Conservation (phyloP, 2,888 invertebrate species). For the Calameuta filiformis region DNA sequence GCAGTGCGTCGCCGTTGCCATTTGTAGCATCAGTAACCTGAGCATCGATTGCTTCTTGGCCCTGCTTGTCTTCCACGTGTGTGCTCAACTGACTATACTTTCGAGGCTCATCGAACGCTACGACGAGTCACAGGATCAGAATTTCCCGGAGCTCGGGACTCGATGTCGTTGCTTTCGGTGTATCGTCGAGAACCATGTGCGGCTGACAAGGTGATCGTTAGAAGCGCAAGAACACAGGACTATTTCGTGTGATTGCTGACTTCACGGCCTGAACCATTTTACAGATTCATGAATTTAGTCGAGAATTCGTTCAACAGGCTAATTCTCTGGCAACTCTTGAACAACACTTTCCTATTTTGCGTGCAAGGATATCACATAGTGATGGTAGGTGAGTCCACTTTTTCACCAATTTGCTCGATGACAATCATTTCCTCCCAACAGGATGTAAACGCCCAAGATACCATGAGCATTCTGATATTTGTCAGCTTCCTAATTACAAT, state of each 20-base stretch:
- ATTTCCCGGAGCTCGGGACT: no score
- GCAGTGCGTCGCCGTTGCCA: slow-evolving; percentile 13
- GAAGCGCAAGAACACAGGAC: no score
- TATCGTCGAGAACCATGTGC: no score
- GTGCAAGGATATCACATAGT: slow-evolving; percentile 20
- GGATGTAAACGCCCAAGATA: no score
- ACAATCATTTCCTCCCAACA: slow-evolving; percentile 9
- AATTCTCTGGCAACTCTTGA: slow-evolving; percentile 11
- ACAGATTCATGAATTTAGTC: slow-evolving; percentile 29
- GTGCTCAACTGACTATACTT: slow-evolving; percentile 30
- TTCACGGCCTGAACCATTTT: background rate
- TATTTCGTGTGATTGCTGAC: no score
- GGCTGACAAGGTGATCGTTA: no score
- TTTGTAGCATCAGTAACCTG: slow-evolving; percentile 6
- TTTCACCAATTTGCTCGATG: slow-evolving; percentile 14
- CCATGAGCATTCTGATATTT: no score
- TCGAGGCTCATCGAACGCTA: slow-evolving; percentile 14
- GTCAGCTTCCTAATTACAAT: no score
- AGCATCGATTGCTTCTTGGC: slow-evolving; percentile 25
- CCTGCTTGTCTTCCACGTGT: slow-evolving; percentile 30
- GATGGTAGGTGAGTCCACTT: slow-evolving; percentile 6
- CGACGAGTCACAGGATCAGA: no score
- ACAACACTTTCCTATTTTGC: slow-evolving; percentile 18
- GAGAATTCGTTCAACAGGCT: slow-evolving; percentile 21
- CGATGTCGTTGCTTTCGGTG: no score